Base-by-base conservation (phyloP, 2,797 vertebrate species). In the Parauchenoglanis punctatus region DNA sequence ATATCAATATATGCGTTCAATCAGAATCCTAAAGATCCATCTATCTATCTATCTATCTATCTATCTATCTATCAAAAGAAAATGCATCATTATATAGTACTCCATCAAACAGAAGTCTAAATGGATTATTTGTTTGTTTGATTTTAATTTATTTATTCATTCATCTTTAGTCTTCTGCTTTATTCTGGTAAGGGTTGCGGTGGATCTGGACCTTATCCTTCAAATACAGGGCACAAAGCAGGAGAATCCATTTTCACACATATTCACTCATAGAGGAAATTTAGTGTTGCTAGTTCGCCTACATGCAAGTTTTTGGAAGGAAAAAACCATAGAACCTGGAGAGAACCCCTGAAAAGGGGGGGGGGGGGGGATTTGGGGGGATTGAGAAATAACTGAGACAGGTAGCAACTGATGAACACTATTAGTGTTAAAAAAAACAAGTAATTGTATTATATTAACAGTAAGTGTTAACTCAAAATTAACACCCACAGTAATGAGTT, bases 1-100 rank as follows among this genome's bases (percentile, higher is more conserved):
- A 40, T 40, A 40, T 40, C 35, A 35, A 35, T 35, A 40, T 40
- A 23, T 44, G 18, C 18, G 35, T 35, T 18, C 7, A 70, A 20
- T 70, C 17, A 20, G 68, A 40, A 70, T 72, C 15, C 67, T 35
- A 15, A 35, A 35, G 67, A 44, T 72, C 70, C 23, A 44, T 70
- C 67, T 65, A 65, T 65, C 63, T 65, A 65, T 70, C 68, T 72
- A 72, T 72, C 68, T 70, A 70, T 40, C 46, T 49, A 49, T 49
- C 49, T 49, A 49, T 49, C 49, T 49, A 49, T 49, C 49, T 7
- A 49, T 49, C 49, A 23, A 23, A 23, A 4, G 20, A 72, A 72
- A 23, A 44, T 3, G 17, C 17, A 31, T 31, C 5, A 35, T 40
- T 20, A 70, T 40, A 20, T 72, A 67, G 28, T 68, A 68, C 65